phyloP scores from a whole-genome alignment of 2,888 invertebrate species.

The Ormia ochracea region DNA sequence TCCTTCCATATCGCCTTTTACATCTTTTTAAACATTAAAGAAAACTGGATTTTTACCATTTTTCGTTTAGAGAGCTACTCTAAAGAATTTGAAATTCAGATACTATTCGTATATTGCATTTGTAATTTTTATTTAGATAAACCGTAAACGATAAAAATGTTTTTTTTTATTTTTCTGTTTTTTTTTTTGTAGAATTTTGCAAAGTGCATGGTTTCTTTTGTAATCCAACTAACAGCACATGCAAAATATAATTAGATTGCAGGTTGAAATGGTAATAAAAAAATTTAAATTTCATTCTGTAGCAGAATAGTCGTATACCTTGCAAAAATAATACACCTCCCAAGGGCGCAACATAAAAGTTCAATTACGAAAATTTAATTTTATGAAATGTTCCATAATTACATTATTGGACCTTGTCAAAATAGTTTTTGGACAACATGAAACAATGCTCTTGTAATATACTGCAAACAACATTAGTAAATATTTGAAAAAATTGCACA shows the following conservation, averaged over 20 bases:
- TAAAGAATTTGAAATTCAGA: too few relatives aligned
- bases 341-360: constrained; percentile 46
- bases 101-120: too few relatives aligned
- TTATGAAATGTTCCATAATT: constrained; percentile 51
- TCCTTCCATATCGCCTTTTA: too few relatives aligned
- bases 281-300: too few relatives aligned
- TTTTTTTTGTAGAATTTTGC: not conserved
- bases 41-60: too few relatives aligned
- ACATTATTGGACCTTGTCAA: constrained; percentile 50
- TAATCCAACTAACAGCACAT: not conserved
- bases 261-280: too few relatives aligned
- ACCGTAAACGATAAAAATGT: constrained; percentile 10
- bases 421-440: constrained; percentile 33
- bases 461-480: not conserved
- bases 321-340: constrained; percentile 7
- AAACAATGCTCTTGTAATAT: constrained; percentile 22
- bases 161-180: not conserved
- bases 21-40: too few relatives aligned
- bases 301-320: not conserved
- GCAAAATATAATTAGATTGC: not conserved
- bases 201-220: not conserved
- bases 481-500: not conserved
- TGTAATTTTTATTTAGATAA: too few relatives aligned
- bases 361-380: constrained; percentile 51
- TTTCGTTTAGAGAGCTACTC: too few relatives aligned